Base-by-base conservation (phyloP, 2,113 vertebrate species). In the Perca flavescens region DNA sequence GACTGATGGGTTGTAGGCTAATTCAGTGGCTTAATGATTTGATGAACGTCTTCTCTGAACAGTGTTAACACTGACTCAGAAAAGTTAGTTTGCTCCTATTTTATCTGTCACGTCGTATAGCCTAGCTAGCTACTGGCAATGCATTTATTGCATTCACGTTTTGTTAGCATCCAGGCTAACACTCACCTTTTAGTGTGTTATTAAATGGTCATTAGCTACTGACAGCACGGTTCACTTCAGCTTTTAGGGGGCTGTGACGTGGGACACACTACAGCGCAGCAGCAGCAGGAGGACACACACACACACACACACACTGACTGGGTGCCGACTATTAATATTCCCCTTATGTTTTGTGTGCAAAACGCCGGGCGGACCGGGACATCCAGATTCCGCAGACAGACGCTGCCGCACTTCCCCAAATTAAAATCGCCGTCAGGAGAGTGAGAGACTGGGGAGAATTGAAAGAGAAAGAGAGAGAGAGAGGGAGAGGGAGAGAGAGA, bases 231-330 rank as follows among this genome's bases (percentile, higher is more conserved):
- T 77, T 82, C 82, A 52, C 63, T 84, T 77, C 57, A 58, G 87
- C 87, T 84, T 88, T 85, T 74, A 67, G 67, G 53, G 83, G 81
- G 65, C 60, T 81, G 22, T 94, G 94, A 94, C 93, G 93, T 11
- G 34, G 1, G 34, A 34, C 34, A 34, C 34, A 34, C 34, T 34
- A 34, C 34, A 34, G 34, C 34, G 6, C 34, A 34, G 34, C 34
- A 34, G 34, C 34, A 34, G 79, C 77, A 66, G 81, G 36, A 64
- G 79, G 60, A 61, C 28, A 28, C 57, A 15, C 56, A 40, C 40
- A 43, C 9, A 43, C 40, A 43, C 28, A 60, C 10, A 21, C 65
- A 68, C 31, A 31, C 49, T 4, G 71, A 31, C 82, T 61, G 77
- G 67, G 31, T 77, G 74, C 85, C 85, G 82, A 84, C 65, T 80